These are phyloP conservation scores for Corvus moneduloides DNA, from an alignment of 2,113 vertebrate species.

Conservation along the genomic window DNA sequence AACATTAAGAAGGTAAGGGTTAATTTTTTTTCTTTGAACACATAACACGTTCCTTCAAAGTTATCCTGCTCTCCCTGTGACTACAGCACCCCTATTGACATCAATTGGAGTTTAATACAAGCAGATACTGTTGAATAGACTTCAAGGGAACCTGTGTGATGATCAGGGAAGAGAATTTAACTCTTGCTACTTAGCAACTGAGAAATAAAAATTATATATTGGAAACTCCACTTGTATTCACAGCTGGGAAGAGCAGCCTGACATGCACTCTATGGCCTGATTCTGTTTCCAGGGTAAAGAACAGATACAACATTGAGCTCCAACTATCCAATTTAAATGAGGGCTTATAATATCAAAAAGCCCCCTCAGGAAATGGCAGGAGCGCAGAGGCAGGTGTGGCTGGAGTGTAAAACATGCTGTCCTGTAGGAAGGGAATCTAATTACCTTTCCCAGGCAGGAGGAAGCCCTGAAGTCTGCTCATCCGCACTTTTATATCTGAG, in stretches of 20 bases:
- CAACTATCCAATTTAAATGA: background rate
- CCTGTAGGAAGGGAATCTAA: background rate
- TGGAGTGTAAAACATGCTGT: background rate
- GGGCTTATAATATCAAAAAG: background rate
- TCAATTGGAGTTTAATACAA: constrained; percentile 1
- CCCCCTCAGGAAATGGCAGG: background rate
- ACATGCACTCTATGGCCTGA: background rate
- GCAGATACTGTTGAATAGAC: constrained; percentile 2
- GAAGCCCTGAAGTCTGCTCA: background rate
- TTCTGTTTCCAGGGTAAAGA: background rate
- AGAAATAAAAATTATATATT: background rate
- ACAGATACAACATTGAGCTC: background rate
- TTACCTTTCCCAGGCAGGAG: background rate
- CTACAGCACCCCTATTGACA: constrained; percentile 33
- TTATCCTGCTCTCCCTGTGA: background rate
- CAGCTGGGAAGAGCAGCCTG: background rate
- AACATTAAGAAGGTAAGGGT: background rate
- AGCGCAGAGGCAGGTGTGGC: background rate
- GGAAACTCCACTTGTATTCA: background rate
- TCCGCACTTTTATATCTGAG: background rate
- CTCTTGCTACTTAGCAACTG: constrained; percentile 19
- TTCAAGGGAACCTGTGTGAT: constrained; percentile 18
- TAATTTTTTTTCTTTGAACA: constrained; percentile 2
- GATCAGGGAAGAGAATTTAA: constrained; percentile 37
- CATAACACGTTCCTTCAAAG: background rate